Evolutionary conservation across 2,113 vertebrate genomes (phyloP).

Genomic region (Melanerpes aurifrons): DNA sequence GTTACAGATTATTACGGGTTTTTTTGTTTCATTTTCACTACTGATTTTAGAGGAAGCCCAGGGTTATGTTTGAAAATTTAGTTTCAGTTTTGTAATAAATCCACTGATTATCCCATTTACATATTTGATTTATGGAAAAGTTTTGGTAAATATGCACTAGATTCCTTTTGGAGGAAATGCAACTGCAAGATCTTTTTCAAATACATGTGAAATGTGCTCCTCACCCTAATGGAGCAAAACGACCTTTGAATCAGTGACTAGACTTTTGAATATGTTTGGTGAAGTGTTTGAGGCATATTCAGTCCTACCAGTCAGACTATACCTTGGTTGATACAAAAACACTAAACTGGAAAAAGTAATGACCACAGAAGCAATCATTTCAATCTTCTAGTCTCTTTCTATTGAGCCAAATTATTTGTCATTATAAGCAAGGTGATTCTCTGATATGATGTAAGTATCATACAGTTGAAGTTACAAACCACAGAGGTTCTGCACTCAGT

Average conservation of each 20-base stretch:
- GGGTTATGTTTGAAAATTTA: not conserved
- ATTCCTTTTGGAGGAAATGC: not conserved
- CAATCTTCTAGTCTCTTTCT: not conserved
- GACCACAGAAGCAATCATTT: not conserved
- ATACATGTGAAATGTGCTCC: not conserved
- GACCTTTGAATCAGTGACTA: not conserved
- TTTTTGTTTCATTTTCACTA: not conserved
- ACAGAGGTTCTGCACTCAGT: rapidly evolving
- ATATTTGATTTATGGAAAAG: not conserved
- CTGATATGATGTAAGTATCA: not conserved
- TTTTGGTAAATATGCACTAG: not conserved
- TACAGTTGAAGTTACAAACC: not conserved
- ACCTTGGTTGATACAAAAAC: not conserved
- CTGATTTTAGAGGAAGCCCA: not conserved
- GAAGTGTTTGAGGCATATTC: not conserved
- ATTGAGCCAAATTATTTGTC: not conserved
- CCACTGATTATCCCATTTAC: not conserved
- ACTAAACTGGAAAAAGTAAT: not conserved
- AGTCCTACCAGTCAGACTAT: not conserved
- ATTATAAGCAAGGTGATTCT: not conserved
- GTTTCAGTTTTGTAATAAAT: not conserved
- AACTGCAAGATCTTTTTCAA: not conserved
- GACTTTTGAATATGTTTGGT: not conserved
- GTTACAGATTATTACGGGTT: not conserved
- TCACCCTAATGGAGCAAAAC: not conserved